Evolutionary conservation across 1,140 invertebrate genomes (phyloP).

Genomic region (Drosophila sechellia): DNA sequence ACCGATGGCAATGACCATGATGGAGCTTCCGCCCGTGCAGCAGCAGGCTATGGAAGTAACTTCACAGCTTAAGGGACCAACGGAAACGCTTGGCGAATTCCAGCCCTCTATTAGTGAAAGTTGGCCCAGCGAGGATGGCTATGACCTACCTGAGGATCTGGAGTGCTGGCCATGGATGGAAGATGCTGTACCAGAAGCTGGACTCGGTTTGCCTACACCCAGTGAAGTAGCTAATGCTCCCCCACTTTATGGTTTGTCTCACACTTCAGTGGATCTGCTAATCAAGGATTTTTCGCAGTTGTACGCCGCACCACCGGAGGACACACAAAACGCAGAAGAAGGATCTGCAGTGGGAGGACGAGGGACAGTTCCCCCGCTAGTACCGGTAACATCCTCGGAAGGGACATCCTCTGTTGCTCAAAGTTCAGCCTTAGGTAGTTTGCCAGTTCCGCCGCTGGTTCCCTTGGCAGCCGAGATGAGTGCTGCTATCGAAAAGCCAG

Average conservation of each 20-base stretch:
- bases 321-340: background rate
- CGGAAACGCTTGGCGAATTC: conserved; percentile 60
- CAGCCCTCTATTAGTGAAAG: conserved; percentile 41
- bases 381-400: conserved; percentile 46
- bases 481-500: conserved; percentile 54
- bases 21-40: conserved; percentile 86
- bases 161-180: conserved; percentile 71
- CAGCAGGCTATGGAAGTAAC: conserved; percentile 34
- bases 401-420: background rate
- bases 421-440: conserved; percentile 12
- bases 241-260: conserved; percentile 30
- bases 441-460: conserved; percentile 63
- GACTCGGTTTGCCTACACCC: conserved; percentile 1
- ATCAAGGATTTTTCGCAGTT: conserved; percentile 65
- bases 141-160: conserved; percentile 68
- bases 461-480: conserved; percentile 44
- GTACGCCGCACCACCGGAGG: conserved; percentile 29
- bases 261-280: conserved; percentile 53
- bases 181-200: conserved; percentile 34
- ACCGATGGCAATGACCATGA: conserved; percentile 86
- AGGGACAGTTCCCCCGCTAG: conserved; percentile 53
- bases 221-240: conserved; percentile 5
- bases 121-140: conserved; percentile 66
- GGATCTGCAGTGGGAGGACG: background rate
- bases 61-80: conserved; percentile 7